A percentile compares a stretch with the other conserved stretches of the same genome.
These are phyloP conservation scores for Invenusta paracnida DNA, from an alignment of 2,888 invertebrate species.

Conservation along the genomic window DNA sequence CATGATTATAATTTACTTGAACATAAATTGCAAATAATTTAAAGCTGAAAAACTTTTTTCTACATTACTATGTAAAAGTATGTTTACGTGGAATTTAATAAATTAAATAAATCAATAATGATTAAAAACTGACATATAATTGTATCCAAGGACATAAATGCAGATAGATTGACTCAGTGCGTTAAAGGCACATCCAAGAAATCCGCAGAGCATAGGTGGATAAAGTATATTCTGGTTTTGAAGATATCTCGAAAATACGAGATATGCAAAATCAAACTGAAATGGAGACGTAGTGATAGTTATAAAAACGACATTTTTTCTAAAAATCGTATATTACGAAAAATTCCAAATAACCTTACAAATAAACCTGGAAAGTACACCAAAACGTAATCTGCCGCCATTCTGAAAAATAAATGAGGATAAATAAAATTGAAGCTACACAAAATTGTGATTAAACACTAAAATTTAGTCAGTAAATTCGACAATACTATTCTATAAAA, in stretches of 20 bases:
- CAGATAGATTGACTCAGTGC: constrained; percentile 39
- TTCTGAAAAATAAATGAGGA: too few relatives aligned
- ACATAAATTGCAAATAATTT: too few relatives aligned
- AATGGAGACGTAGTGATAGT: neutral
- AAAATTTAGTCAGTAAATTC: too few relatives aligned
- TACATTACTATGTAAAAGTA: too few relatives aligned
- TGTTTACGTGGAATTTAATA: too few relatives aligned
- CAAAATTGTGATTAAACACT: too few relatives aligned
- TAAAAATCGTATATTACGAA: too few relatives aligned
- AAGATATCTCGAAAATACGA: constrained; percentile 37
- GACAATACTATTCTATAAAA: too few relatives aligned
- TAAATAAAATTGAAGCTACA: too few relatives aligned
- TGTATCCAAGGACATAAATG: constrained; percentile 35
- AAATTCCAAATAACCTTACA: neutral
- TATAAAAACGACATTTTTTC: neutral
- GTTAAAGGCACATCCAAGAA: constrained; percentile 39
- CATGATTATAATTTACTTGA: too few relatives aligned
- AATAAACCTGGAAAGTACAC: constrained; percentile 36
- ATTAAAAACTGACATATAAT: neutral
- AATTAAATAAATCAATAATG: neutral
- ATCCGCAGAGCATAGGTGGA: constrained; percentile 41
- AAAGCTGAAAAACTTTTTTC: too few relatives aligned
- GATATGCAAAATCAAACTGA: constrained; percentile 41
- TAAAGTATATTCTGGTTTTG: constrained; percentile 44
- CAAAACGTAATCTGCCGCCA: constrained; percentile 33